Base-by-base conservation (phyloP, 2,797 vertebrate genomes). In the Jordanella pulchra region DNA sequence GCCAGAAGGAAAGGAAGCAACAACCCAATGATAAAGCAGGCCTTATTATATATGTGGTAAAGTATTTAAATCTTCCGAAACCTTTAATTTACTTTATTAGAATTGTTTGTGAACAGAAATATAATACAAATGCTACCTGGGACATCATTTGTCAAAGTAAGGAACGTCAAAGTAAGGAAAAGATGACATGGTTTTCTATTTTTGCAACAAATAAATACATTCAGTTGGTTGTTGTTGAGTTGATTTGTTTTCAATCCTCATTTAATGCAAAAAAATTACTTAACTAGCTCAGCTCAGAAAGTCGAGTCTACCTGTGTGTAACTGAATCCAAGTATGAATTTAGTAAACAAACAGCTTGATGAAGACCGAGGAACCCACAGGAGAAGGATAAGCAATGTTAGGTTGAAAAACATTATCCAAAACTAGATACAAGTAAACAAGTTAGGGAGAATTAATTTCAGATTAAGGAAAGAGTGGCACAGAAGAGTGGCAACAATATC, bases 1-100 rank as follows among this genome's bases (percentile, higher is more conserved):
- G 3, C 23, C n/a, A 58, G 67, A 79, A 77, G 73, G 79, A 78
- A 74, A 25, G 11, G 75, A 78, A 76, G 3, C 14, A 30, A 80
- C 35, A 76, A 73, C 23, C 61, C 15, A 73, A 2, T 56, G 53
- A 80, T 69, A 81, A 75, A 79, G 65, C 11, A 25, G 75, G 47
- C 73, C 25, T 64, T 35, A 63, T 81, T 69, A 76, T 76, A 80
- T 42, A 70, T 25, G 13, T n/a, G 39, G 35, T 15, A n/a, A 35
- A 23, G 9, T 35, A 63, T 63, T 42, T 15, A 63, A 25, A 63
- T 1, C 23, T 13, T 13, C 32, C 35, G 39, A 21, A n/a, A 42
- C 6, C 21, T 39, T 60, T 12, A 35, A 35, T 35, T 30, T 35
- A 11, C 32, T 32, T 60, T 35, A 60, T 61, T 63, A 12, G 3